These are phyloP conservation scores for Adineta ricciae DNA, from an alignment of 2,888 invertebrate species.

Conservation along the genomic window DNA sequence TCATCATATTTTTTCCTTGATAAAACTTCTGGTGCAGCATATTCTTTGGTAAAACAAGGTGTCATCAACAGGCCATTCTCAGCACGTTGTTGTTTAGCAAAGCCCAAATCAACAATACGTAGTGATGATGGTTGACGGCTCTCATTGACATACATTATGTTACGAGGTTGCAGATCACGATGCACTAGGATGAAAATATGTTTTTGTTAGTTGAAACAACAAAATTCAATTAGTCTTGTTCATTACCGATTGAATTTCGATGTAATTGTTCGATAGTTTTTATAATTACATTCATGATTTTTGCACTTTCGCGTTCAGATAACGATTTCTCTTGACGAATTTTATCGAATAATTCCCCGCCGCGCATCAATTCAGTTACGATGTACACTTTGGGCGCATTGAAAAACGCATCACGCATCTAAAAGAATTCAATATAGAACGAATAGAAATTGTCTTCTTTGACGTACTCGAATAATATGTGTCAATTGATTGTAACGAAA, in stretches of 20 bases:
- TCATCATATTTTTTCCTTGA: slow-evolving; percentile 94
- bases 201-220: too few relatives aligned
- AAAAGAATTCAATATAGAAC: background rate
- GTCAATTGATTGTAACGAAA: slow-evolving; percentile 85
- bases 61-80: slow-evolving; percentile 97
- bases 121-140: slow-evolving; percentile 73
- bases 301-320: slow-evolving; percentile 81
- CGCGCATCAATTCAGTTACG: slow-evolving; percentile 80
- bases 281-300: slow-evolving; percentile 72
- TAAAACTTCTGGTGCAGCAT: slow-evolving; percentile 83
- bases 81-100: slow-evolving; percentile 88
- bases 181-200: slow-evolving; percentile 51
- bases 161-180: slow-evolving; percentile 92
- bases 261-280: slow-evolving; percentile 84
- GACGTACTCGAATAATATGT: slow-evolving; percentile 81
- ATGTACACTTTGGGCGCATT: slow-evolving; percentile 60
- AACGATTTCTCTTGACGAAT: slow-evolving; percentile 69
- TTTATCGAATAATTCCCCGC: slow-evolving; percentile 87
- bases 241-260: slow-evolving; percentile 60
- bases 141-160: slow-evolving; percentile 81
- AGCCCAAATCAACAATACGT: slow-evolving; percentile 90
- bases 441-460: slow-evolving; percentile 55
- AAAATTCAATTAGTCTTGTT: background rate
- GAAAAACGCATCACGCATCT: slow-evolving; percentile 22
- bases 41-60: slow-evolving; percentile 96